A percentile compares a stretch with the other conserved stretches of the same genome.
phyloP scores from a whole-genome alignment of 2,797 vertebrate species.

The Tauraco hartlaubi region DNA sequence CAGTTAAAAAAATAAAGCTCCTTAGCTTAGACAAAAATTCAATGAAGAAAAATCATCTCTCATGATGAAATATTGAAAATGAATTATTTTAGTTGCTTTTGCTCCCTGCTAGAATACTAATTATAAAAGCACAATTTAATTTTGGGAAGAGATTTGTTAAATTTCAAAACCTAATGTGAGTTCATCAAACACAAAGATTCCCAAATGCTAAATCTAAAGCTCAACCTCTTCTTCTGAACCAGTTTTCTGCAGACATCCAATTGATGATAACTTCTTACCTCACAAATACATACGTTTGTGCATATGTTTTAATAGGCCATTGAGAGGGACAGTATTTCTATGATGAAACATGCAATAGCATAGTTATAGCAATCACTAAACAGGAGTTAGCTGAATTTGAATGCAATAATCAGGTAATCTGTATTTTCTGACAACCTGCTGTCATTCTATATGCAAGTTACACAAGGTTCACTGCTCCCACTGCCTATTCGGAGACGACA shows the following conservation, averaged over 20 bases:
- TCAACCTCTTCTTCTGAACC: background rate
- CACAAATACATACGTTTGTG: fast-evolving
- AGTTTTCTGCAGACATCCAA: background rate
- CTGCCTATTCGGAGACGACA: background rate
- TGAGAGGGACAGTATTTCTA: background rate
- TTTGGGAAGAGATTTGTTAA: background rate
- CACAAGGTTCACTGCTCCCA: background rate
- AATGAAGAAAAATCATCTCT: slow-evolving; percentile 11
- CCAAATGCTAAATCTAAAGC: background rate
- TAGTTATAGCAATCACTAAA: background rate
- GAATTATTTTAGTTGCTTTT: background rate
- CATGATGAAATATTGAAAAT: background rate
- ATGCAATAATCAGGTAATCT: background rate
- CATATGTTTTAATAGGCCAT: background rate
- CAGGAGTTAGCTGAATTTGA: background rate
- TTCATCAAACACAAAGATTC: background rate
- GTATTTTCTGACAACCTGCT: background rate
- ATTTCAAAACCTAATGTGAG: background rate
- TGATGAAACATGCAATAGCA: background rate
- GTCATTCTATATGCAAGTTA: background rate
- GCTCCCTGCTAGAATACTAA: background rate
- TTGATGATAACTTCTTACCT: background rate
- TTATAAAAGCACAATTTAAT: slow-evolving; percentile 25
- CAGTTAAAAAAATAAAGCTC: slow-evolving; percentile 51
- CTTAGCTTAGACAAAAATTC: slow-evolving; percentile 45